phyloP scores from a whole-genome alignment of 2,797 vertebrate genomes.

The Muscicapa striata region DNA sequence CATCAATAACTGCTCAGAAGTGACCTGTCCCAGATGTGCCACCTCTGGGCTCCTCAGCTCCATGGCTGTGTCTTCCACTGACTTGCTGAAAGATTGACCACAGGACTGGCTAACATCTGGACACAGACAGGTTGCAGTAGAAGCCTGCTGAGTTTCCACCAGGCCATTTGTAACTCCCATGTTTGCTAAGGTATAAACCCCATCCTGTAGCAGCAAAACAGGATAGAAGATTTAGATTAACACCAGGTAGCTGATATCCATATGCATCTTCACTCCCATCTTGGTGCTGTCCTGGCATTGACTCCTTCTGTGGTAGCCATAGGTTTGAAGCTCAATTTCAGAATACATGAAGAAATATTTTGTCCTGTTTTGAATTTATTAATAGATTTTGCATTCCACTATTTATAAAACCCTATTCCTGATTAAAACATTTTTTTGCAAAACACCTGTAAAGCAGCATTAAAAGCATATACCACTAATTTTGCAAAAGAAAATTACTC shows the following conservation, averaged over 20 bases:
- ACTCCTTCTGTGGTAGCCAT: not conserved
- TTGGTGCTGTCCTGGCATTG: not conserved
- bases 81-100: not conserved
- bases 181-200: not conserved
- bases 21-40: not conserved
- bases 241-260: not conserved
- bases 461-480: not conserved
- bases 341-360: not conserved
- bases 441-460: not conserved
- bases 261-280: not conserved
- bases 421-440: not conserved
- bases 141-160: not conserved
- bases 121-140: not conserved
- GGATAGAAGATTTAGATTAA: not conserved
- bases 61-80: not conserved
- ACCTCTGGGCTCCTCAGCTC: not conserved
- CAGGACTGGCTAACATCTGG: not conserved
- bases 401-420: not conserved
- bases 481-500: not conserved
- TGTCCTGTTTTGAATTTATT: not conserved
- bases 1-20: not conserved
- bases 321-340: not conserved
- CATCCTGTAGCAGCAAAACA: not conserved
- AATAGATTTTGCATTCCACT: not conserved
- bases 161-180: not conserved